Conservation (phyloP, 2,113 vertebrate species). For the Hiodon alosoides region DNA sequence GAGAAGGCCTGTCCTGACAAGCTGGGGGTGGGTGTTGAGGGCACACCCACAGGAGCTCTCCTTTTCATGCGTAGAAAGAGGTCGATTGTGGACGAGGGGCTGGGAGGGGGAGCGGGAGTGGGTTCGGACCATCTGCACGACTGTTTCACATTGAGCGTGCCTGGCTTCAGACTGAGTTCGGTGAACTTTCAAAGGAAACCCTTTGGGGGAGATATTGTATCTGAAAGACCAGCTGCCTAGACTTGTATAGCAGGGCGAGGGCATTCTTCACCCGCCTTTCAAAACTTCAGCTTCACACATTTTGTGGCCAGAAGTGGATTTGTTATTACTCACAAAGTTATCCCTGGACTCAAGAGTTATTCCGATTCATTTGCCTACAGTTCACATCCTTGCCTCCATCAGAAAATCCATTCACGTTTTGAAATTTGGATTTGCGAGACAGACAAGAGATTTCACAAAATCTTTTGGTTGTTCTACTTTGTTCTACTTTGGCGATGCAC, state of each 20-base stretch:
- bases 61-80: not conserved
- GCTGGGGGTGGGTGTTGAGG: not conserved
- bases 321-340: not conserved
- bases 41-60: not conserved
- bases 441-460: not conserved
- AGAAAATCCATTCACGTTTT: not conserved
- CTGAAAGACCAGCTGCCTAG: not conserved
- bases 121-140: not conserved
- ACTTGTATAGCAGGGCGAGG: not conserved
- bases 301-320: not conserved
- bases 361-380: not conserved
- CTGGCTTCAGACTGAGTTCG: not conserved
- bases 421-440: not conserved
- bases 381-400: not conserved
- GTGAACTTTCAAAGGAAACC: constrained; percentile 10
- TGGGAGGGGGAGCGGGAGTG: not conserved
- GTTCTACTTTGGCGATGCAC: too few species aligned
- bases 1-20: not conserved
- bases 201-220: not conserved
- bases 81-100: not conserved
- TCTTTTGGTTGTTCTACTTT: too few species aligned
- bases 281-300: not conserved
- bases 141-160: not conserved
- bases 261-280: too few species aligned
- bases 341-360: not conserved